A percentile compares a stretch with the other conserved stretches of the same genome.
These are phyloP conservation scores for Semnornis frantzii DNA, from an alignment of 2,113 vertebrate genomes.

Conservation along the genomic window DNA sequence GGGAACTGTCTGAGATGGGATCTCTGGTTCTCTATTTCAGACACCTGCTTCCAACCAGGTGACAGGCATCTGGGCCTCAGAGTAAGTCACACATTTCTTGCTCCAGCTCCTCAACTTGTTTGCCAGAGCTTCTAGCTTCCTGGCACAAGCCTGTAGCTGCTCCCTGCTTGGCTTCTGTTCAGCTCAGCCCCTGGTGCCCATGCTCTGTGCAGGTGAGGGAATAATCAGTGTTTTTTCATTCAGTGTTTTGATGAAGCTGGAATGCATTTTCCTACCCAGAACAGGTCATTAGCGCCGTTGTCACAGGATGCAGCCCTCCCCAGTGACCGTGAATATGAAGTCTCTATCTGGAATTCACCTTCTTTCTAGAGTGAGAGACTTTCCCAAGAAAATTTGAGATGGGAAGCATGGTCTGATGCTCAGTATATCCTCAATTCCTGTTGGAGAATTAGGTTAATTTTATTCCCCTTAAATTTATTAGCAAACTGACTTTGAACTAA, in stretches of 20 bases:
- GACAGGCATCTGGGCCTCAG: background rate
- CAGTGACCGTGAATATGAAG: background rate
- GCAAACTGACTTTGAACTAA: background rate
- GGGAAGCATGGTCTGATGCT: background rate
- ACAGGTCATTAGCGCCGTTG: slow-evolving; percentile 35
- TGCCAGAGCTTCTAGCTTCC: slow-evolving; percentile 22
- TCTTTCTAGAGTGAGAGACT: background rate
- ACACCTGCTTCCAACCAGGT: slow-evolving; percentile 7
- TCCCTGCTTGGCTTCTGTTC: slow-evolving; percentile 53
- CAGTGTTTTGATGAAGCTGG: slow-evolving; percentile 67
- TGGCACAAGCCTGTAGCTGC: slow-evolving; percentile 10
- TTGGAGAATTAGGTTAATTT: slow-evolving; percentile 6
- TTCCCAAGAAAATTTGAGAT: slow-evolving; percentile 16
- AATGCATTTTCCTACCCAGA: slow-evolving; percentile 55
- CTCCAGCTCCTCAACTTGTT: slow-evolving; percentile 18
- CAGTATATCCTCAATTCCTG: slow-evolving; percentile 13
- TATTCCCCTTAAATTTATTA: slow-evolving; percentile 7
- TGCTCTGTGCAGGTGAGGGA: slow-evolving; percentile 28
- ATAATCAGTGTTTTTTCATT: slow-evolving; percentile 65
- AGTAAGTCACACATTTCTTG: slow-evolving; percentile 1
- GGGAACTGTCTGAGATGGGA: background rate
- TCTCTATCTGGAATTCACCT: background rate
- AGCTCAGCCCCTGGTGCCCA: slow-evolving; percentile 28
- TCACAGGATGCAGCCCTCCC: slow-evolving; percentile 39
- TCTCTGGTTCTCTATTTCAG: background rate